These are phyloP conservation scores for Acanthoscelides obtectus DNA, from an alignment of 2,888 invertebrate genomes.

Conservation along the genomic window DNA sequence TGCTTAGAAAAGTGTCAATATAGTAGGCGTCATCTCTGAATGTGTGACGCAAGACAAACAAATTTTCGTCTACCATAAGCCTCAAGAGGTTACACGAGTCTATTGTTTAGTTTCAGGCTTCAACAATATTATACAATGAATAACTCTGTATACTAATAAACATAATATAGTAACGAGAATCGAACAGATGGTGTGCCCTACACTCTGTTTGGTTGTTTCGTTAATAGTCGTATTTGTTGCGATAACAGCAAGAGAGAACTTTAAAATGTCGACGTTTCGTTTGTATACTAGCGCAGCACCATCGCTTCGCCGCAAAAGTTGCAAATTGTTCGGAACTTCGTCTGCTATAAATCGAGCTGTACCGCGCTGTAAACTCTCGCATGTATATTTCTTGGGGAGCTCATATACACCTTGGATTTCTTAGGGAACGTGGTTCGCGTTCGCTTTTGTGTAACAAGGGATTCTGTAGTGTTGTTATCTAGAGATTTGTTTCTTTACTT, in stretches of 20 bases:
- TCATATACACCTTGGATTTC: background rate
- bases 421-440: background rate
- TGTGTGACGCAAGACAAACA: no score
- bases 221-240: background rate
- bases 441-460: background rate
- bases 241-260: background rate
- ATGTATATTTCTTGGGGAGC: background rate
- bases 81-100: no score
- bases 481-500: no score
- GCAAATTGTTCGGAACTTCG: background rate
- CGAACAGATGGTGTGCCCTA: background rate
- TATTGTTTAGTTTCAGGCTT: no score
- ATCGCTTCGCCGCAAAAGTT: background rate
- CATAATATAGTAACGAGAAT: background rate
- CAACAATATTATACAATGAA: no score
- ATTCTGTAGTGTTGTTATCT: no score
- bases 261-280: background rate
- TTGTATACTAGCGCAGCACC: background rate
- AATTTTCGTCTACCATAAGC: no score
- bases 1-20: no score
- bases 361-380: background rate
- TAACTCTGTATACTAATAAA: no score
- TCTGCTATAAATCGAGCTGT: background rate
- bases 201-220: background rate
- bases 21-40: no score